Conservation (phyloP, 1,140 invertebrate genomes). For the Drosophila equinoxialis region DNA sequence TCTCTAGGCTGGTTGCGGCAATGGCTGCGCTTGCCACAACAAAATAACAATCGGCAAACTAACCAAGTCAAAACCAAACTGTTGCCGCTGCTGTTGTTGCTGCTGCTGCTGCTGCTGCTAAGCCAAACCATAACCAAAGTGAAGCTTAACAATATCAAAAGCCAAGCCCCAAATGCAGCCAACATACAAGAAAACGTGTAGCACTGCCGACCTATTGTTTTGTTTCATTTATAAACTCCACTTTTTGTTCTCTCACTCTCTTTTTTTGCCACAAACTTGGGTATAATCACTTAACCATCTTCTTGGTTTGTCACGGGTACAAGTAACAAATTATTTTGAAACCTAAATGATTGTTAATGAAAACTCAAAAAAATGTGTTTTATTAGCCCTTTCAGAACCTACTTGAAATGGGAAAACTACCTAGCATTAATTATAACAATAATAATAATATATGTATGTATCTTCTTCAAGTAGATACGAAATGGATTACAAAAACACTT, state of each 20-base stretch:
- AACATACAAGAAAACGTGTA: slow-evolving; percentile 47
- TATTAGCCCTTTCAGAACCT: too few species aligned
- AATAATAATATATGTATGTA: too few species aligned
- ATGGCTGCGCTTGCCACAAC: slow-evolving; percentile 38
- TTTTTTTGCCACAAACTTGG: background rate
- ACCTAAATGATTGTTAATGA: too few species aligned
- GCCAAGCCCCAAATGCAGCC: slow-evolving; percentile 62
- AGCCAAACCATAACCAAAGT: slow-evolving; percentile 27
- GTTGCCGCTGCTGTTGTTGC: slow-evolving; percentile 8
- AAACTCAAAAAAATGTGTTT: background rate
- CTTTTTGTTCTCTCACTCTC: too few species aligned
- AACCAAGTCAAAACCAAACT: slow-evolving; percentile 18
- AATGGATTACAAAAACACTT: too few species aligned
- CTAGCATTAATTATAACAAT: too few species aligned
- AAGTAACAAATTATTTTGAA: too few species aligned
- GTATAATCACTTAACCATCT: slow-evolving; percentile 7
- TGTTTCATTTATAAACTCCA: slow-evolving; percentile 44
- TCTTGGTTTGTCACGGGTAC: background rate
- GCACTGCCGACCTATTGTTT: slow-evolving; percentile 65
- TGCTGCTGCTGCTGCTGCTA: slow-evolving; percentile 21
- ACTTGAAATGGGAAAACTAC: too few species aligned
- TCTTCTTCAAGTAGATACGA: too few species aligned
- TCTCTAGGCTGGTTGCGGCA: slow-evolving; percentile 48
- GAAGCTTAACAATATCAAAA: slow-evolving; percentile 14
- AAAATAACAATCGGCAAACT: slow-evolving; percentile 32